Conservation (phyloP, 2,888 invertebrate genomes). For the Athetis lepigone region DNA sequence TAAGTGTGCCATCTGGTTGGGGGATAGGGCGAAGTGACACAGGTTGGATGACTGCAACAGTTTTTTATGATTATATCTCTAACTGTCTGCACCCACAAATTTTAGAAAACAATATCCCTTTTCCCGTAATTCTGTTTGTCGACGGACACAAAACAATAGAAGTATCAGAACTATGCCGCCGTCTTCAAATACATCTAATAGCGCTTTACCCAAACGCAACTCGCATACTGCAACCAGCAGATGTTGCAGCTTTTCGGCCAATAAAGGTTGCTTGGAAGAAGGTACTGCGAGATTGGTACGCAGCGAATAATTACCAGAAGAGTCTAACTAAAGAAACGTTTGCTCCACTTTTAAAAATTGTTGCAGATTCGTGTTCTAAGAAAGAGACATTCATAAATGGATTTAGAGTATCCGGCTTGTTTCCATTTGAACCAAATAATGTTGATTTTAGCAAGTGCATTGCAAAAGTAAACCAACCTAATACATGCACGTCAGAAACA, state of each 20-base stretch:
- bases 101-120: slow-evolving; percentile 13
- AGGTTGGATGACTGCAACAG: slow-evolving; percentile 27
- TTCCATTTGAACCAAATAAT: slow-evolving; percentile 16
- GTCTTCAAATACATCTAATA: slow-evolving; percentile 29
- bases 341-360: slow-evolving; percentile 18
- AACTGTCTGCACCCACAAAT: slow-evolving; percentile 29
- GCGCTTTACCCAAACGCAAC: slow-evolving; percentile 48
- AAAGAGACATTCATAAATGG: slow-evolving; percentile 31
- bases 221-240: slow-evolving; percentile 44
- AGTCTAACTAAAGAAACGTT: slow-evolving; percentile 20
- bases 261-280: slow-evolving; percentile 29
- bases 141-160: slow-evolving; percentile 52
- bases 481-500: neutral
- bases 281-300: slow-evolving; percentile 6
- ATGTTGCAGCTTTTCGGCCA: slow-evolving; percentile 33
- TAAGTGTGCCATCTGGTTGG: slow-evolving; percentile 31
- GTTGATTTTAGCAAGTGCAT: slow-evolving; percentile 13
- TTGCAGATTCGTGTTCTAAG: slow-evolving; percentile 19
- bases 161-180: slow-evolving; percentile 36
- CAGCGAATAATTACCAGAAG: slow-evolving; percentile 13
- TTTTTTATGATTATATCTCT: slow-evolving; percentile 36
- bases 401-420: slow-evolving; percentile 13
- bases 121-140: slow-evolving; percentile 53
- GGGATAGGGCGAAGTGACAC: slow-evolving; percentile 31
- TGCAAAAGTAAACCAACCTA: neutral